A percentile compares a stretch with the other conserved stretches of the same genome.
These are phyloP conservation scores for Chrysopa pallens DNA, from an alignment of 1,140 invertebrate genomes.

Conservation along the genomic window DNA sequence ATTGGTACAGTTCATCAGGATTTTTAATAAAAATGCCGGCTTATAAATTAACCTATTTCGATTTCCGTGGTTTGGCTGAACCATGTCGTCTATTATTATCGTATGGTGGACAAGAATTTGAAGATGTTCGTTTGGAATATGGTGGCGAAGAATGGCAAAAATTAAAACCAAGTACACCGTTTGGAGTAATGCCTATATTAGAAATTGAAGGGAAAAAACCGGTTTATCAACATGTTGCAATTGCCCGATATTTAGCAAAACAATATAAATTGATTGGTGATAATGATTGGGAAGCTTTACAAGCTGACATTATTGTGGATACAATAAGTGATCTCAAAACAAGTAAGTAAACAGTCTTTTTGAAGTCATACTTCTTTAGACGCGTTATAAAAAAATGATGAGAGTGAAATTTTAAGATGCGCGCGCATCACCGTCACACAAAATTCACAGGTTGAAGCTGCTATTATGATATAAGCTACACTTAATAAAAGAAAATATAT, in stretches of 20 bases:
- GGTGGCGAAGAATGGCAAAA: conserved; percentile 33
- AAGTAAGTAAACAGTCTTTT: too few species aligned
- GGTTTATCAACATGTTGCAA: conserved; percentile 49
- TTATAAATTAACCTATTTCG: conserved; percentile 51
- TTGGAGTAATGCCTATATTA: conserved; percentile 55
- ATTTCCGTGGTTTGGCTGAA: conserved; percentile 47
- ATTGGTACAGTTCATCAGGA: too few species aligned
- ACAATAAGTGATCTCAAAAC: conserved; percentile 32
- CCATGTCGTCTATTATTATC: conserved; percentile 51
- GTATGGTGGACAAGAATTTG: conserved; percentile 47
- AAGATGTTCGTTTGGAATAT: conserved; percentile 49
- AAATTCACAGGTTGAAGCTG: too few species aligned
- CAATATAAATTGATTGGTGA: conserved; percentile 41
- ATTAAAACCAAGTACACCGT: conserved; percentile 38
- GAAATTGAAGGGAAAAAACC: conserved; percentile 49
- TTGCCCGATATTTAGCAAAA: conserved; percentile 50
- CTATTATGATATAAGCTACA: too few species aligned
- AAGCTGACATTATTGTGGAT: conserved; percentile 44
- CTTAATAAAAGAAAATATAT: too few species aligned
- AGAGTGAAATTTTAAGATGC: too few species aligned
- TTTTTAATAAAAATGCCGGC: too few species aligned
- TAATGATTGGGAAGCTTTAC: conserved; percentile 41
- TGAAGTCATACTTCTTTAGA: too few species aligned
- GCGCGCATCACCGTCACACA: too few species aligned
- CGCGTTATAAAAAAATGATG: too few species aligned